Base-by-base conservation (phyloP, 2,113 vertebrate genomes). In the Ageneiosus marmoratus region DNA sequence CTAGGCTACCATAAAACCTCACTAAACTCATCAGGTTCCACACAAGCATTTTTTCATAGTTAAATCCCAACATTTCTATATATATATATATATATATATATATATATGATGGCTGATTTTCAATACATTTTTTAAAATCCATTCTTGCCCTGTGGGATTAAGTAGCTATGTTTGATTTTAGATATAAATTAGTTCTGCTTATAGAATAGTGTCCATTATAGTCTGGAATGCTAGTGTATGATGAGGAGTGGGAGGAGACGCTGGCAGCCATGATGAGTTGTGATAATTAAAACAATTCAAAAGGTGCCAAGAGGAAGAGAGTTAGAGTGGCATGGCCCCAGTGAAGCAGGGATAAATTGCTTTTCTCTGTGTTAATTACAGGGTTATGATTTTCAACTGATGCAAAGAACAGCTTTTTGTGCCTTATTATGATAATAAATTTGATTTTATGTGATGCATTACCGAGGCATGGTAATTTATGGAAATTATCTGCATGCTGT, bases 401-500 rank as follows among this genome's bases (percentile, higher is more conserved):
- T 93, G 85, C 82, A 88, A 83, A 72, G 72, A 89, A 90, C 89
- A 91, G 86, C 86, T 88, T 87, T 92, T 91, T 91, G 44, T 89
- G 87, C 89, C 91, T 95, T 93, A 92, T 94, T 92, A 86, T 90
- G 84, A 91, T 90, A 91, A 92, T 93, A 93, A 91, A 86, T 94
- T 94, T 91, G 91, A 81, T 92, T 93, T 92, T 90, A 86, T 92
- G 89, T 90, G 79, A 88, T 89, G 82, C 90, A 90, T 92, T 90
- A 70, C 89, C 87, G 91, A 91, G 89, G 94, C 93, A 94, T 94
- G 92, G 93, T 95, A 94, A 95, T 95, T 95, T 95, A 94, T 94
- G 89, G 89, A 94, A 96, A 94, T 93, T 56, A 86, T 90, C 90
- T 91, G 88, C 83, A 78, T 58, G 74, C 80, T 60, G 13, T 81